Conservation (phyloP, 2,888 invertebrate species). For the Synanthedon tipuliformis region DNA sequence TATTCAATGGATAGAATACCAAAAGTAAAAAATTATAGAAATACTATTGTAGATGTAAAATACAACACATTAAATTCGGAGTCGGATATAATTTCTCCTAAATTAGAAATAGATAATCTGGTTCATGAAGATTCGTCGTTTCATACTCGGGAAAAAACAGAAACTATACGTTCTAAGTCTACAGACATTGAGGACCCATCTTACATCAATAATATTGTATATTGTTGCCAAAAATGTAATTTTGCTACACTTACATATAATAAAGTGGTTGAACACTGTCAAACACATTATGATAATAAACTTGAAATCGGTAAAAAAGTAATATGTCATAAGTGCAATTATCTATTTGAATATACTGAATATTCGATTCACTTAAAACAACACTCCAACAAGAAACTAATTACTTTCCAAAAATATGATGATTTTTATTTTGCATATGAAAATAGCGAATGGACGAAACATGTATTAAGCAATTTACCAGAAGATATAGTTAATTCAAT, state of each 20-base stretch:
- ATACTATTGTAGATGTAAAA: background rate
- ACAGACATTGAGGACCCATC: background rate
- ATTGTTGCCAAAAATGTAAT: constrained; percentile 32
- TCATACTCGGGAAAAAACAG: background rate
- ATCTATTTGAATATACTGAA: constrained; percentile 20
- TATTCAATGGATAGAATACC: constrained; percentile 15
- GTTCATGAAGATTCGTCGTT: background rate
- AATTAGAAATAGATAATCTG: background rate
- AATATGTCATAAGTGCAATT: constrained; percentile 21
- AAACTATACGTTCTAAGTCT: background rate
- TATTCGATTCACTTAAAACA: constrained; percentile 19
- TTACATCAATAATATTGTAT: constrained; percentile 13
- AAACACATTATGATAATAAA: constrained; percentile 26
- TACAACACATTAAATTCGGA: background rate
- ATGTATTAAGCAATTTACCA: constrained; percentile 28
- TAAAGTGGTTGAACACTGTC: constrained; percentile 43
- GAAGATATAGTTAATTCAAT: constrained; percentile 16
- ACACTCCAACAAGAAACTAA: constrained; percentile 12
- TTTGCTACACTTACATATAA: constrained; percentile 34
- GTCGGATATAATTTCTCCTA: background rate
- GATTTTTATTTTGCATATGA: constrained; percentile 30
- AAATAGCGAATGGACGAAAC: constrained; percentile 33
- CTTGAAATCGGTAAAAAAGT: constrained; percentile 8
- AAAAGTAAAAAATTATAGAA: background rate
- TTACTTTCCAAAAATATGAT: constrained; percentile 29